Evolutionary conservation across 2,888 invertebrate species (phyloP).

Genomic region (Cryptocheilus praepositus): DNA sequence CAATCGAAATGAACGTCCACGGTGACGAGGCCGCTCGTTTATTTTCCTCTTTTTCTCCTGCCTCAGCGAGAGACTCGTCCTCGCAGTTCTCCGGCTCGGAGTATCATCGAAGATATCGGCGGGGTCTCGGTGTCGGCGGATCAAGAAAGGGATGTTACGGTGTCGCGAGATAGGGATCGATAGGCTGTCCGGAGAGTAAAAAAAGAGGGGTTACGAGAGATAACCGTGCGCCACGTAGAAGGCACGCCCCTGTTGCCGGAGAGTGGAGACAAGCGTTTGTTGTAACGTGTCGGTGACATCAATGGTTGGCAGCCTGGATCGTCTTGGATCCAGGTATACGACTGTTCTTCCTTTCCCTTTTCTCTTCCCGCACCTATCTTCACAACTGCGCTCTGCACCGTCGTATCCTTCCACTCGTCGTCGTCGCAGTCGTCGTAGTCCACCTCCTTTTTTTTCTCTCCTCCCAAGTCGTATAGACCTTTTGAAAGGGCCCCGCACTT

Average conservation of each 20-base stretch:
- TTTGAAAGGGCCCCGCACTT: slow-evolving; percentile 63
- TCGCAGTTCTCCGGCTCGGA: slow-evolving; percentile 28
- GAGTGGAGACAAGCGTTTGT: slow-evolving; percentile 33
- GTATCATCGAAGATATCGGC: slow-evolving; percentile 31
- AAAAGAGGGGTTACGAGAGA: slow-evolving; percentile 7
- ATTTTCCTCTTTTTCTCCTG: background rate
- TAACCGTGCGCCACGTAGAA: slow-evolving; percentile 21
- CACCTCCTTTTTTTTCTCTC: slow-evolving; percentile 47
- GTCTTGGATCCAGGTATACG: slow-evolving; percentile 32
- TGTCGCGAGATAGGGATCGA: slow-evolving; percentile 68
- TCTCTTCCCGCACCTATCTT: background rate
- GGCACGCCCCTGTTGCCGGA: slow-evolving; percentile 32
- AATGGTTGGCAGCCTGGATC: slow-evolving; percentile 47
- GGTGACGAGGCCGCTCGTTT: background rate
- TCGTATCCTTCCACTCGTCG: no score
- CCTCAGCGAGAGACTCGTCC: background rate
- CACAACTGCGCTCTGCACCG: background rate
- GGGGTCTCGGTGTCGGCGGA: slow-evolving; percentile 62
- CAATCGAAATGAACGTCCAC: slow-evolving; percentile 16
- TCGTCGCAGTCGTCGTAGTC: background rate
- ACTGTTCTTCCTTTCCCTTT: slow-evolving; percentile 9
- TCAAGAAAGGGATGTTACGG: slow-evolving; percentile 70
- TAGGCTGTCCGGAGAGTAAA: slow-evolving; percentile 28
- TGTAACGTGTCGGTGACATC: slow-evolving; percentile 56
- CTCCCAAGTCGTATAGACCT: slow-evolving; percentile 54